Evolutionary conservation across 2,888 invertebrate species (phyloP).

Genomic region (Sesia apiformis): DNA sequence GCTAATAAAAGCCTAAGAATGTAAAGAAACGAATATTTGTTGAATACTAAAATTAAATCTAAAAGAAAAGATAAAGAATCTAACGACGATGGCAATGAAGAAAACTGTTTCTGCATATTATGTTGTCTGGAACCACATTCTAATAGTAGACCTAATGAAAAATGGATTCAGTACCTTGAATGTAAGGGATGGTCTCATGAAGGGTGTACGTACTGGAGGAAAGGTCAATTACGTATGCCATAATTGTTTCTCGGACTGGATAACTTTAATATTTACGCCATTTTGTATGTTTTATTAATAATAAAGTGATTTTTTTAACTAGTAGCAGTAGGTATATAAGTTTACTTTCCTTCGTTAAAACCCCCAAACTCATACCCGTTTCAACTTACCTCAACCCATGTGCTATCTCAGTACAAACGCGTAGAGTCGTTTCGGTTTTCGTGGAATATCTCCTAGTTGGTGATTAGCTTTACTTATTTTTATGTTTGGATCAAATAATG

Average conservation of each 20-base stretch:
- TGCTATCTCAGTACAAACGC: too few relatives aligned
- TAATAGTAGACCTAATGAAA: neutral
- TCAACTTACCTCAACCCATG: neutral
- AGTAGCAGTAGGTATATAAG: neutral
- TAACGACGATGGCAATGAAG: neutral
- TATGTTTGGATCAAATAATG: too few relatives aligned
- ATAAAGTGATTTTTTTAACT: neutral
- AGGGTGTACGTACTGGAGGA: constrained; percentile 5
- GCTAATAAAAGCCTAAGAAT: neutral
- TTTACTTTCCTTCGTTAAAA: neutral
- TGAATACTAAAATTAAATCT: too few relatives aligned
- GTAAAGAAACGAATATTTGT: neutral
- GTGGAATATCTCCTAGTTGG: too few relatives aligned
- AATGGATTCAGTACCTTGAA: neutral
- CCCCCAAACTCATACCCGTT: neutral
- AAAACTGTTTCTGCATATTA: neutral
- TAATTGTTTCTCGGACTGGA: constrained; percentile 9
- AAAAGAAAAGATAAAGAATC: neutral
- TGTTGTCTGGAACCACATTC: neutral
- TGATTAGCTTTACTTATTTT: too few relatives aligned
- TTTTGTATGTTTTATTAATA: too few relatives aligned
- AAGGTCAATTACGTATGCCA: constrained; percentile 9
- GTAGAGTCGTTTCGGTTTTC: too few relatives aligned
- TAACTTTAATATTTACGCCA: too few relatives aligned
- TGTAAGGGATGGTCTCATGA: neutral